Percentiles rank a stretch among this genome's conserved stretches.
Conservation (phyloP, 2,113 vertebrate species). For the Butastur rufipennis region DNA sequence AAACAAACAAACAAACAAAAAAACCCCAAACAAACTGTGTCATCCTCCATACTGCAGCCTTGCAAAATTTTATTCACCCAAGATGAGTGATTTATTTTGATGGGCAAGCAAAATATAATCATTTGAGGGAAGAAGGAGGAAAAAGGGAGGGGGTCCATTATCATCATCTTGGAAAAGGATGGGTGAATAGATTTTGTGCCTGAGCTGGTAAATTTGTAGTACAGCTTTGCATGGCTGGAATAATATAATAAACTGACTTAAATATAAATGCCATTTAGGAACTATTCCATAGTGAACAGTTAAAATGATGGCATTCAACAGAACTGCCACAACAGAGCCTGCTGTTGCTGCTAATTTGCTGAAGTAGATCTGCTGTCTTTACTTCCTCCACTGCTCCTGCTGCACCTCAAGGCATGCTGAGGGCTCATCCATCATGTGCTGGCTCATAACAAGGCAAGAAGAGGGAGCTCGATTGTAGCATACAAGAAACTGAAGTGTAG, state of each 20-base stretch:
- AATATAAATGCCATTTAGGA: constrained; percentile 36
- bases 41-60: not conserved
- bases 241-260: constrained; percentile 15
- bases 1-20: not conserved
- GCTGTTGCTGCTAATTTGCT: constrained; percentile 48
- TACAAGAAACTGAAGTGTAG: not conserved
- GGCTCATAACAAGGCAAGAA: not conserved
- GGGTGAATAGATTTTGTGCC: constrained; percentile 17
- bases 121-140: not conserved
- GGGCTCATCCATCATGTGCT: constrained; percentile 16
- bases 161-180: not conserved
- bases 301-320: constrained; percentile 34
- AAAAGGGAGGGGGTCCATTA: not conserved
- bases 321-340: constrained; percentile 10
- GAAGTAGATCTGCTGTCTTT: not conserved
- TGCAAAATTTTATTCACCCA: constrained; percentile 24
- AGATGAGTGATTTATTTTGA: constrained; percentile 32
- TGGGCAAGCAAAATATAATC: constrained; percentile 15
- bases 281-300: not conserved
- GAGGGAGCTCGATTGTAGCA: not conserved
- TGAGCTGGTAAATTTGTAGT: constrained; percentile 11
- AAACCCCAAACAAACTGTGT: not conserved
- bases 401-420: constrained; percentile 19
- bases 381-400: not conserved
- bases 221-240: constrained; percentile 25